Evolutionary conservation across 2,888 invertebrate genomes (phyloP), one percentile per base, ranked within the genome.

Genomic region (Cordylochernes scorpioides): DNA sequence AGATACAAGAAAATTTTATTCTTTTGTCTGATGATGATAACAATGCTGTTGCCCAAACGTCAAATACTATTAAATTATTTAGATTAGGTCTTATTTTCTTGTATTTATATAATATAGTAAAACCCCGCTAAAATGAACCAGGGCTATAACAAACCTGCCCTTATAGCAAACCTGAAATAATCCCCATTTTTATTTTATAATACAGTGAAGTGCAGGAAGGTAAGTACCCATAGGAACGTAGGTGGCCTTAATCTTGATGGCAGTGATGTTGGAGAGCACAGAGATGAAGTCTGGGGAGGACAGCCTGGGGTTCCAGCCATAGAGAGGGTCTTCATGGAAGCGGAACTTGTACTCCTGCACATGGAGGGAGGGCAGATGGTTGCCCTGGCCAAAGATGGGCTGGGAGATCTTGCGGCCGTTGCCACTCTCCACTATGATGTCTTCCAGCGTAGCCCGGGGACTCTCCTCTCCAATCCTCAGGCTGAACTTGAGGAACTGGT

Each of bases 281-380:
- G 78, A 75, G 54, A 91, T 75, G 50, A 88, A 94, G 27, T 77
- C 77, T 30, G 73, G 64, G 3, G 86, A 66, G 5, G 73, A 67
- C 5, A 91, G 61, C 8, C 71, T 65, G 0, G 97, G 97, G 33
- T 75, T 72, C 97, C 97, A 97, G 7, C 80, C 75, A 47, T 78
- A 88, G 34, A 71, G 65, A 0, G 72, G 65, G 51, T 86, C 71
- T 49, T 97, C 91, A 49, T 94, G 82, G 7, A 97, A 60, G 4
- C 74, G 65, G 62, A 86, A 94, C 30, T 57, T 62, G 52, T 70
- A 88, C 30, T 67, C 64, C 58, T 72, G 68, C n/a, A 57, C 56
- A 68, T 70, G 27, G n/a, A 62, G 61, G 4, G 59, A 56, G 2
- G 94, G 94, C 33, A 73, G 60, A 14, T 65, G 66, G 52, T 94